Evolutionary conservation across 1,140 invertebrate species (phyloP), one percentile per base, ranked within the genome.

Genomic region (Homalodisca vitripennis): DNA sequence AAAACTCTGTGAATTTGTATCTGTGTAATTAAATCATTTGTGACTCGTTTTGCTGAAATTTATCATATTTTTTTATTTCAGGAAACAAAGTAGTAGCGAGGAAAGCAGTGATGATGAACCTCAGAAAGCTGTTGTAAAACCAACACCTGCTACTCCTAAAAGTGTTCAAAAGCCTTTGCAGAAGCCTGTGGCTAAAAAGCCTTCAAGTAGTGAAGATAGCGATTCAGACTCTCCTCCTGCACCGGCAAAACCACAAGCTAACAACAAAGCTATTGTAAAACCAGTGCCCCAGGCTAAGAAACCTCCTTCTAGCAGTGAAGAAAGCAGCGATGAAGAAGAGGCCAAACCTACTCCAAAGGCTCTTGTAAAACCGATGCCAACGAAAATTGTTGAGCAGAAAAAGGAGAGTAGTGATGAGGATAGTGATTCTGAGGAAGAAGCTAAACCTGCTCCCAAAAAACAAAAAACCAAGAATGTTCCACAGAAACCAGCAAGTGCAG

Each of bases 211-310:
- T 24, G 55, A 60, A 3, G 55, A 60, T 29, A 60, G 55, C 29
- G 55, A 60, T 30, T 60, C 55, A 6, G 55, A 60, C n/a, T 6
- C 55, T 27, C 55, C 55, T 29, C 55, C 55, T 14, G 55, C n/a
- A 17, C 6, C 29, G 10, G 22, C 26, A 60, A 60, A 27, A 60
- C 13, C 55, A 26, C 55, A 60, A 60, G 22, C 22, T 3, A 27
- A 2, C 29, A 6, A 6, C 6, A 60, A 60, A 60, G 3, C 55
- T n/a, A n/a, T n/a, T n/a, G n/a, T n/a, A n/a, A n/a, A n/a, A n/a
- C n/a, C n/a, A n/a, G n/a, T n/a, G n/a, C 12, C 26, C n/a, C 55
- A 26, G 13, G 26, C 55, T 2, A 60, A 60, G 26, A 60, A 60
- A 26, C 22, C 55, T 3, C 22, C 26, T 14, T 51, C 48, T n/a